These are phyloP conservation scores for Vanessa tameamea DNA, from an alignment of 1,140 invertebrate species.

Conservation along the genomic window DNA sequence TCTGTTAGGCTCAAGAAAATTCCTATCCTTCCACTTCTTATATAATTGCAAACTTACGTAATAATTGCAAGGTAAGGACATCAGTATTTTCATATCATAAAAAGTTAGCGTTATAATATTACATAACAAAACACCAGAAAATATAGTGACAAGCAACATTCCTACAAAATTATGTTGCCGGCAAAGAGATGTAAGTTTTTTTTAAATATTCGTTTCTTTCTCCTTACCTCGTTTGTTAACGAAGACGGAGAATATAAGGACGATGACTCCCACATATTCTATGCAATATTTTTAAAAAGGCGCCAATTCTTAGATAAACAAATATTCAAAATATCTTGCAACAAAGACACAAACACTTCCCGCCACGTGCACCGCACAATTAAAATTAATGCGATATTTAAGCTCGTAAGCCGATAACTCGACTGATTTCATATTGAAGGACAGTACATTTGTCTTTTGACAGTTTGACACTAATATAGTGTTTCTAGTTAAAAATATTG, in stretches of 20 bases:
- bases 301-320: conserved; percentile 22
- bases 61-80: conserved; percentile 54
- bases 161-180: conserved; percentile 14
- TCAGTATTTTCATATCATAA: conserved; percentile 26
- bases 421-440: no score
- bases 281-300: conserved; percentile 11
- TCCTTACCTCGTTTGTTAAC: conserved; percentile 17
- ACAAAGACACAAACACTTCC: conserved; percentile 10
- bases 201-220: not conserved
- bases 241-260: not conserved
- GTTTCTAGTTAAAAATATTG: no score
- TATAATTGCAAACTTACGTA: conserved; percentile 69
- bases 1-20: not conserved
- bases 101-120: conserved; percentile 18
- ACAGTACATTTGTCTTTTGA: no score
- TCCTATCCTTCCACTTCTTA: conserved; percentile 51
- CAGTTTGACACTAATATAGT: no score
- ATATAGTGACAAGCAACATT: conserved; percentile 2
- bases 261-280: conserved; percentile 19
- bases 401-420: no score
- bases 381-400: not conserved
- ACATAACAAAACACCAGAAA: conserved; percentile 31
- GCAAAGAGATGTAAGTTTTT: conserved; percentile 5
- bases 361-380: conserved; percentile 31
- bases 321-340: conserved; percentile 13